phyloP scores from a whole-genome alignment of 1,140 invertebrate genomes.

The Holcopasites calliopsidis region DNA sequence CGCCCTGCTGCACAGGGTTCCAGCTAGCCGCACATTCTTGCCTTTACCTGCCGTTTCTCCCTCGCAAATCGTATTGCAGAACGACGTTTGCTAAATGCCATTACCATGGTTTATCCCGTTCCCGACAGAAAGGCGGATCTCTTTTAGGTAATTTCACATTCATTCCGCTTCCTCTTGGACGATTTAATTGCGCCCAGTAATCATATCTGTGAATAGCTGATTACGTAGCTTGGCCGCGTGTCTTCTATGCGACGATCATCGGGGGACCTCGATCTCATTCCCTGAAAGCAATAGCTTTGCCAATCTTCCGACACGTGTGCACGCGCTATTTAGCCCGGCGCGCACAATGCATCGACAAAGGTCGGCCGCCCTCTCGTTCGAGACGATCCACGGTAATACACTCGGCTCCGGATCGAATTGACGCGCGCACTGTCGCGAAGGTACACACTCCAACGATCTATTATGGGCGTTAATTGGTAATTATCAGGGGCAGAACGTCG shows the following conservation, averaged over 20 bases:
- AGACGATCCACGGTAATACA: not conserved
- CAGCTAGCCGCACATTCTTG: not conserved
- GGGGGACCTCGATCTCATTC: not conserved
- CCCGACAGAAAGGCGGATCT: too few species aligned
- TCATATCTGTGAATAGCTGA: too few species aligned
- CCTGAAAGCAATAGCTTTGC: not conserved
- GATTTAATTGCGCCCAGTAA: too few species aligned
- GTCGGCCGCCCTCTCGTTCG: not conserved
- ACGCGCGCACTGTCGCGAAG: not conserved
- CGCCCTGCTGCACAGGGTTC: not conserved
- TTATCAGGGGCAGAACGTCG: slow-evolving; percentile 26
- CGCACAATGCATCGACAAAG: not conserved
- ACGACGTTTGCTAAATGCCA: not conserved
- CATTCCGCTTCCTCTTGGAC: too few species aligned
- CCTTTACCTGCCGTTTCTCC: not conserved
- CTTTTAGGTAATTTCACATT: too few species aligned
- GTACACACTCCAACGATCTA: not conserved
- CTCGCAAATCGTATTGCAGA: not conserved
- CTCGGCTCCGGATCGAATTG: not conserved
- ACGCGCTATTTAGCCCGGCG: not conserved
- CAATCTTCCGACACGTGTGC: slow-evolving; percentile 3
- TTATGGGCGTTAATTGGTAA: slow-evolving; percentile 34
- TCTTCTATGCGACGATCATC: not conserved
- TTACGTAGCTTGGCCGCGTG: too few species aligned
- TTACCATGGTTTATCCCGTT: too few species aligned